Conservation (phyloP, 2,113 vertebrate species). For the Thalassarche chlororhynchos region DNA sequence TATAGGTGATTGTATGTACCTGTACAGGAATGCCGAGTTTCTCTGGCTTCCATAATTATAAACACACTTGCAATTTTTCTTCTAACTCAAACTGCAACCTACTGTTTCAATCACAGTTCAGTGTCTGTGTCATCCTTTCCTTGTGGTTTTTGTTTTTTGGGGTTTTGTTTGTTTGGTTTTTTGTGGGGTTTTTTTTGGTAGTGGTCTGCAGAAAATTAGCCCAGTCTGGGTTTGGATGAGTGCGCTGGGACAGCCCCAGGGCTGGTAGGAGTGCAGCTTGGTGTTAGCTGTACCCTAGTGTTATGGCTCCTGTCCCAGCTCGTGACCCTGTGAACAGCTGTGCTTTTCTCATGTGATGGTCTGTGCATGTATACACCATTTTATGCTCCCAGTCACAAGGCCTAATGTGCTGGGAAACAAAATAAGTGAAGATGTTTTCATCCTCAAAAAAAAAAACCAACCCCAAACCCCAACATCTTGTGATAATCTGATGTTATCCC, state of each 20-base stretch:
- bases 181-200: neutral
- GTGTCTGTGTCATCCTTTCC: neutral
- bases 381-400: neutral
- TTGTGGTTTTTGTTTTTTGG: neutral
- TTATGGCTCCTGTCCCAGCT: neutral
- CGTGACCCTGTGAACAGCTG: no score
- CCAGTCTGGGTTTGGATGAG: neutral
- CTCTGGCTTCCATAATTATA: neutral
- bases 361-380: neutral
- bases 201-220: neutral
- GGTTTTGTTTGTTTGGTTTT: neutral
- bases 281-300: neutral
- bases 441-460: neutral
- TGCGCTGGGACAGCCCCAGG: rapidly evolving
- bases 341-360: neutral
- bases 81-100: neutral
- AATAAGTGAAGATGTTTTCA: neutral
- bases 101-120: neutral
- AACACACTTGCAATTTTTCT: neutral
- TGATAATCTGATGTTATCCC: neutral
- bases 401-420: neutral
- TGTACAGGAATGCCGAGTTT: neutral
- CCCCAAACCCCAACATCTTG: neutral
- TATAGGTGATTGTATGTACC: rapidly evolving
- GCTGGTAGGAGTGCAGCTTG: neutral